A percentile compares a stretch with the other conserved stretches of the same genome.
phyloP scores from a whole-genome alignment of 2,797 vertebrate genomes.

The Acropternis orthonyx region DNA sequence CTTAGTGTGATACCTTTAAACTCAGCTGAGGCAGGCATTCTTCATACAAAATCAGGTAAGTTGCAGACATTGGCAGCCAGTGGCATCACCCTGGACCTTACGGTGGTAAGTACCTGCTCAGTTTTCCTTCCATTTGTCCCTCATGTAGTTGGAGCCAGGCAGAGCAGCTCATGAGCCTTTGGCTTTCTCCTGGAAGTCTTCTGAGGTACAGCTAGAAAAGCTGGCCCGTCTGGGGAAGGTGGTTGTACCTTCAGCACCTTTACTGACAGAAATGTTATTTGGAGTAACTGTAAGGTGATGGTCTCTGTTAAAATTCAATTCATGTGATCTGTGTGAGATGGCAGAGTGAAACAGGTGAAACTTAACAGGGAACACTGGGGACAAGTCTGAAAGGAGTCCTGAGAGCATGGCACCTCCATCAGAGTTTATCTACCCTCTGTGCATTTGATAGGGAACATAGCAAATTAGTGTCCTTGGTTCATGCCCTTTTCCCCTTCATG shows the following conservation, averaged over 20 bases:
- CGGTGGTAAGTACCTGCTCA: neutral
- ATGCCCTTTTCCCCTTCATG: neutral
- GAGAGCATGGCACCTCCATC: neutral
- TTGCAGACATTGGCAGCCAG: neutral
- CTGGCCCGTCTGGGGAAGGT: neutral
- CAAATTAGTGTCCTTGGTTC: neutral
- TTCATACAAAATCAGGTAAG: neutral
- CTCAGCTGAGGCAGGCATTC: neutral
- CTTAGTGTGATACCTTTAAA: neutral
- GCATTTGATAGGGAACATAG: rapidly evolving
- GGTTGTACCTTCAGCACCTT: neutral
- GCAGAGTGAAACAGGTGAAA: neutral
- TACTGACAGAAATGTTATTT: neutral
- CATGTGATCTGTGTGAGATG: neutral
- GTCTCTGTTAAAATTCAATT: neutral
- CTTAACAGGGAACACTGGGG: neutral
- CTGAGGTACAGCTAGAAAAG: neutral
- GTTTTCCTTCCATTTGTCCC: neutral
- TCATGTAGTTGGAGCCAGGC: neutral
- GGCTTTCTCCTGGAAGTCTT: neutral
- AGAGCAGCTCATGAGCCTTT: neutral
- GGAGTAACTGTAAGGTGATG: neutral
- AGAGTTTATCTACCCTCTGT: neutral
- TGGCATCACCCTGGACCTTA: neutral
- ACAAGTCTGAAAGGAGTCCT: neutral